These are phyloP conservation scores for Pogonocherus hispidulus DNA, from an alignment of 2,888 invertebrate genomes.

Conservation along the genomic window DNA sequence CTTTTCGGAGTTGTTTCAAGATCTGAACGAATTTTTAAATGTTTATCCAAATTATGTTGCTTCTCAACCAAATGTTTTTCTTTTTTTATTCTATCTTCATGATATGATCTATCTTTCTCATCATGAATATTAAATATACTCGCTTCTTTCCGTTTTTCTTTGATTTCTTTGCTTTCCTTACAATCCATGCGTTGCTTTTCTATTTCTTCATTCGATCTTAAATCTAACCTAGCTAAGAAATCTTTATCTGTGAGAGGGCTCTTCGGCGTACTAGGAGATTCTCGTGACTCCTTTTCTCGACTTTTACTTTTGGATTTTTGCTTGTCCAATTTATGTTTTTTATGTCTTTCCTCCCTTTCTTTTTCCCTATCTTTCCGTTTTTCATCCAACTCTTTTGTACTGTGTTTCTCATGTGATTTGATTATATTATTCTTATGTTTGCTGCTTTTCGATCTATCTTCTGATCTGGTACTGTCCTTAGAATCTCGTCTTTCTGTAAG, in stretches of 20 bases:
- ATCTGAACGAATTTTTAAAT: constrained; percentile 48
- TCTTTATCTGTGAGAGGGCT: constrained; percentile 70
- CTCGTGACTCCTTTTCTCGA: constrained; percentile 62
- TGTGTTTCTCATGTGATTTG: constrained; percentile 70
- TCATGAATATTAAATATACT: constrained; percentile 44
- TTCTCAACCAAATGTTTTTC: constrained; percentile 38
- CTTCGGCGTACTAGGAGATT: constrained; percentile 56
- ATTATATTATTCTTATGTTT: constrained; percentile 75
- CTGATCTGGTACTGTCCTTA: constrained; percentile 73
- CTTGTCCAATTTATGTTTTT: constrained; percentile 61
- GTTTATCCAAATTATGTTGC: constrained; percentile 51
- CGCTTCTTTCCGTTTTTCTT: constrained; percentile 48
- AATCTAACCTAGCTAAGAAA: constrained; percentile 73
- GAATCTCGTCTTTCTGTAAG: constrained; percentile 77
- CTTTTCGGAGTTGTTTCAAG: constrained; percentile 49
- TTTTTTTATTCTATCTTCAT: constrained; percentile 47
- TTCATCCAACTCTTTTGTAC: constrained; percentile 52
- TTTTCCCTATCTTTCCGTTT: constrained; percentile 63
- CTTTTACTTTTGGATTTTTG: constrained; percentile 63
- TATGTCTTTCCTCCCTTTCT: constrained; percentile 63
- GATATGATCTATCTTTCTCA: constrained; percentile 41
- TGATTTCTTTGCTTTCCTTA: constrained; percentile 62
- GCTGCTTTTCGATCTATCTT: constrained; percentile 66
- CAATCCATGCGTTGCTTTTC: constrained; percentile 71
- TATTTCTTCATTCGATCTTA: constrained; percentile 72